These are phyloP conservation scores for Andrena praecox DNA, from an alignment of 2,888 invertebrate species.

Conservation along the genomic window DNA sequence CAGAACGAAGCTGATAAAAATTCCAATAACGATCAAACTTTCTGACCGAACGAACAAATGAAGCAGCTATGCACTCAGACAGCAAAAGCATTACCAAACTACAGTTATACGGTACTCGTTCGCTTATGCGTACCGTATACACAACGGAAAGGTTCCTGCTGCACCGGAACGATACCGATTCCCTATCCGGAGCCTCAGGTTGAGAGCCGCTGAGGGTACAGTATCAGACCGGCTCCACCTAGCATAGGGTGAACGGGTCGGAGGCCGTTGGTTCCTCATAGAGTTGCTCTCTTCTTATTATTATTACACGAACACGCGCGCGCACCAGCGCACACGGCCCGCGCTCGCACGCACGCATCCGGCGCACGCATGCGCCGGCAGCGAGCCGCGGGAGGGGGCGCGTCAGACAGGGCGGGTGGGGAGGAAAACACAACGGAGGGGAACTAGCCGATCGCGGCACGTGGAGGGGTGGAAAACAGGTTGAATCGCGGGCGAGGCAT, in stretches of 20 bases:
- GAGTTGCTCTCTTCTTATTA: constrained; percentile 83
- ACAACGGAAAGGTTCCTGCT: neutral
- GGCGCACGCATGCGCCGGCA: constrained; percentile 67
- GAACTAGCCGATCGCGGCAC: constrained; percentile 60
- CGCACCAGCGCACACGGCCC: constrained; percentile 67
- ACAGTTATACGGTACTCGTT: neutral
- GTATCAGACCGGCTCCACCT: constrained; percentile 83
- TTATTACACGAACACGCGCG: constrained; percentile 79
- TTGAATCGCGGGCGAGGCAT: constrained; percentile 82
- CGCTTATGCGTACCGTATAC: neutral
- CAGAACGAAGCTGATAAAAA: neutral
- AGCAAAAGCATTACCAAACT: neutral
- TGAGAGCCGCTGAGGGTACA: constrained; percentile 81
- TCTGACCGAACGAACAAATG: neutral
- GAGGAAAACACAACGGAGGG: constrained; percentile 66
- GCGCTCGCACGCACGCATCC: constrained; percentile 60
- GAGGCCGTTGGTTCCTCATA: constrained; percentile 84
- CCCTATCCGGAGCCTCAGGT: constrained; percentile 26
- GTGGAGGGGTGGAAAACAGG: constrained; percentile 79
- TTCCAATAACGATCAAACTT: neutral
- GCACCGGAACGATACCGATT: neutral
- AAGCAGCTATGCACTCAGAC: neutral
- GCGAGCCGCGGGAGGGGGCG: constrained; percentile 33
- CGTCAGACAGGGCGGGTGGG: constrained; percentile 51
- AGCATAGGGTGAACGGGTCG: constrained; percentile 84